Evolutionary conservation across 2,113 vertebrate species (phyloP), one percentile per base, ranked within the genome.

Genomic region (Acrocephalus kingi): DNA sequence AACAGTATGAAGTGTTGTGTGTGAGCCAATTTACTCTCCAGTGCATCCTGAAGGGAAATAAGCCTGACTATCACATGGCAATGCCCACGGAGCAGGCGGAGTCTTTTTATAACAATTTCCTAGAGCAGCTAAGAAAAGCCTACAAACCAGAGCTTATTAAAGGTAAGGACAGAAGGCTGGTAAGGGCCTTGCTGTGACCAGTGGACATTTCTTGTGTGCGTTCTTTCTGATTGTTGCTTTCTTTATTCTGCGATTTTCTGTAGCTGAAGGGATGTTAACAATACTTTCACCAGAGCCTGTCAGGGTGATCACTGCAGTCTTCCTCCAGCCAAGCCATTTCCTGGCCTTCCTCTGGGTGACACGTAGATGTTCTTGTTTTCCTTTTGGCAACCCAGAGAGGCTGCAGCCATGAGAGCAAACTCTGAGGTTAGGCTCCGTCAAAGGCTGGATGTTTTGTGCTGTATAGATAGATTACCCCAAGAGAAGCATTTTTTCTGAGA

Each of bases 1-100:
- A 97, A 46, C 98, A 99, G 94, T 98, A 98, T 0, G 99, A 99
- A 96, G 98, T 99, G 59, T 94, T 99, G 61, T 99, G 99, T 71
- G 98, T 99, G 94, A 99, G 99, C 95, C 99, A 99, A 76, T 99
- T 99, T 94, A 99, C 99, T 22, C 98, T 99, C 45, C 99, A 99
- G 95, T 99, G 98, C 68, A 97, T 99, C 62, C 98, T 99, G 74
- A 99, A 99, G 94, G 99, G 99, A 51, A 99, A 99, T 98, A 99
- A 99, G 95, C 99, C 99, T 0, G 99, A 99, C 97, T 99, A 99
- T 95, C 99, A 99, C 95, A 94, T 97, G 69, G 99, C 99, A 76
- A 99, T 99, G 99, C 98, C 99, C 11, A 97, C 99, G 0, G 99
- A 99, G 69, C 97, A 99, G 87, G 98, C 99, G 0, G 98, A 99